phyloP scores from a whole-genome alignment of 2,113 vertebrate species.

The Bambusicola thoracicus region DNA sequence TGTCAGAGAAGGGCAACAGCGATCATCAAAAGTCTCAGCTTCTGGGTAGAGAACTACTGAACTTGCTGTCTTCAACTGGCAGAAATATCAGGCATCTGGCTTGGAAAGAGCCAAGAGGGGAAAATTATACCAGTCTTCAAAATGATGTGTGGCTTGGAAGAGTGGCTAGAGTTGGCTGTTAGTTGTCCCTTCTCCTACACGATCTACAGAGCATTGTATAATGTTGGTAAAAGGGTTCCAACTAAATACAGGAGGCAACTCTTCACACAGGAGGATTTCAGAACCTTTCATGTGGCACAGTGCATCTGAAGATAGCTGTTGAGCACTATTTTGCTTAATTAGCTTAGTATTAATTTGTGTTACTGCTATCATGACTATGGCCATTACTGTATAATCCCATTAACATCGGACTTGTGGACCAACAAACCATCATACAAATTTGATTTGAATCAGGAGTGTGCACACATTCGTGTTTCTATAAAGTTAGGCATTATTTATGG shows the following conservation, averaged over 20 bases:
- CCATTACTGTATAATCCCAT: not conserved
- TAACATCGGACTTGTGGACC: not conserved
- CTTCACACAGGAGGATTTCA: not conserved
- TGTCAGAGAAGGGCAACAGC: not conserved
- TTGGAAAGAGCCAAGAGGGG: not conserved
- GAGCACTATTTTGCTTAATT: not conserved
- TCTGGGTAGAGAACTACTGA: not conserved
- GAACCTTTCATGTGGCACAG: accelerated
- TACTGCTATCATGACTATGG: not conserved
- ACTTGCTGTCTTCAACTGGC: not conserved
- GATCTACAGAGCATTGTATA: not conserved
- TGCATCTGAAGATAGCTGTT: not conserved
- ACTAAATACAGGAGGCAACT: not conserved
- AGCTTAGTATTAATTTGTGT: not conserved
- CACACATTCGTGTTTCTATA: not conserved
- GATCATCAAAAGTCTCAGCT: not conserved
- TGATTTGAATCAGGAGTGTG: not conserved
- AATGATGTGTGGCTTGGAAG: not conserved
- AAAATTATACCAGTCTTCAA: not conserved
- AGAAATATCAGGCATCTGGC: not conserved
- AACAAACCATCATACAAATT: not conserved
- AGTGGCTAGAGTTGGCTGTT: not conserved
- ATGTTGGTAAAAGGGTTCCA: not conserved
- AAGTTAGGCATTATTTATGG: not conserved
- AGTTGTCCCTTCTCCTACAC: not conserved